Evolutionary conservation across 2,888 invertebrate genomes (phyloP).

Genomic region (Geophilus truncorum): DNA sequence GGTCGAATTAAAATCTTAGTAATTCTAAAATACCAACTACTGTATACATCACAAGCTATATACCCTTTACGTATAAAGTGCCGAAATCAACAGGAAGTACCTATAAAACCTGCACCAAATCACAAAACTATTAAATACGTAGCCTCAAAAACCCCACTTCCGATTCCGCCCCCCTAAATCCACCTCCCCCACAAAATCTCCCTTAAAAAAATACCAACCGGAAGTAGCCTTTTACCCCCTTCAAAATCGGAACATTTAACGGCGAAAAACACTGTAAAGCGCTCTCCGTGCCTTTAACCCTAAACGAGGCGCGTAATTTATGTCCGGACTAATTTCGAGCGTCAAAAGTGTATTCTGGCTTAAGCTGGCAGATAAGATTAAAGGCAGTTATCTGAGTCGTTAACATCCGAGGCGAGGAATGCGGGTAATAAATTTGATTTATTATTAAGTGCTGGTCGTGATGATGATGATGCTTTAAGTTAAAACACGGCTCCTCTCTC

Average conservation of each 20-base stretch:
- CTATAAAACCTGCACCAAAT: too few species aligned
- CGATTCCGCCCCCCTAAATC: too few species aligned
- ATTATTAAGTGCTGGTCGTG: not conserved
- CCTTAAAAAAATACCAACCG: too few species aligned
- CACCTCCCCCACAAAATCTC: too few species aligned
- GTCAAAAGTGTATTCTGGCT: conserved; percentile 20
- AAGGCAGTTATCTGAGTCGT: conserved; percentile 6
- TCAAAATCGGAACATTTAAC: too few species aligned
- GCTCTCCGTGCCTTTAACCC: not conserved
- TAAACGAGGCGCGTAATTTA: not conserved
- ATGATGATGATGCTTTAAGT: not conserved
- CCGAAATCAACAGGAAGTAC: too few species aligned
- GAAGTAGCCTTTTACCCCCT: not conserved
- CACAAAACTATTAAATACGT: too few species aligned
- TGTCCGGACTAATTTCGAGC: not conserved
- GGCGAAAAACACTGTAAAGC: not conserved
- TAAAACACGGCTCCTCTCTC: not conserved
- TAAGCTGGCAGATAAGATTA: conserved; percentile 3
- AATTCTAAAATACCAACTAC: too few species aligned
- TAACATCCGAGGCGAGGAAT: conserved; percentile 9
- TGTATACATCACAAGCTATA: too few species aligned
- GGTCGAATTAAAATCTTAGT: too few species aligned
- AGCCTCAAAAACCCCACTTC: too few species aligned
- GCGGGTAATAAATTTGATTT: conserved; percentile 4
- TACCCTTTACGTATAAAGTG: too few species aligned